Percentiles rank a stretch among this genome's conserved stretches.
Conservation (phyloP, 2,888 invertebrate species). For the Diplolepis rosae region DNA sequence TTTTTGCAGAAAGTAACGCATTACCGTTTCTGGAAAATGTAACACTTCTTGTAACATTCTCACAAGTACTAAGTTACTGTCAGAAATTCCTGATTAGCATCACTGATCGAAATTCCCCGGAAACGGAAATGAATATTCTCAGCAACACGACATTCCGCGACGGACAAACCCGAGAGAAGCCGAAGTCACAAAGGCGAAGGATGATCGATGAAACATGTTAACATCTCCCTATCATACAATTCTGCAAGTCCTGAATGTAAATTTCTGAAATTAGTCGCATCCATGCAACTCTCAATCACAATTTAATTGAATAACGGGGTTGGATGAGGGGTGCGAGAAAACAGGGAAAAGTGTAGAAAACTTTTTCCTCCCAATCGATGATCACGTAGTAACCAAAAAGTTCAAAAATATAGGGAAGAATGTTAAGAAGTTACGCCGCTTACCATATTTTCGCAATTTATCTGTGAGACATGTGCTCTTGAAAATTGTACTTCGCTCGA, state of each 20-base stretch:
- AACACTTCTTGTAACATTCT: too few relatives aligned
- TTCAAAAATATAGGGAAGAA: conserved; percentile 12
- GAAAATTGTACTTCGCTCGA: background rate
- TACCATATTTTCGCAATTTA: conserved; percentile 23
- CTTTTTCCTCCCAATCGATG: background rate
- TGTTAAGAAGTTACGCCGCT: background rate
- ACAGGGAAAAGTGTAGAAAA: background rate
- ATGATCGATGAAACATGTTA: conserved; percentile 28
- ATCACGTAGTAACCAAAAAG: conserved; percentile 3
- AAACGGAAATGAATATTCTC: conserved; percentile 47
- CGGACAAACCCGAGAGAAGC: conserved; percentile 6
- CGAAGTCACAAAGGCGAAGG: conserved; percentile 25
- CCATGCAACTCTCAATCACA: too few relatives aligned
- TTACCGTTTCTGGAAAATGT: too few relatives aligned
- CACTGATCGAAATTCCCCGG: conserved; percentile 36
- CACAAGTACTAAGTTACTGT: too few relatives aligned
- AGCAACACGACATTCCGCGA: conserved; percentile 30
- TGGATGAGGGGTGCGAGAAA: background rate
- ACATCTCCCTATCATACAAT: conserved; percentile 11
- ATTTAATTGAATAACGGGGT: background rate
- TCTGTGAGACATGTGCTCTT: background rate
- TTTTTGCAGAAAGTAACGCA: too few relatives aligned
- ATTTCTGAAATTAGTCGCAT: conserved; percentile 16
- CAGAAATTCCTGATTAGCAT: conserved; percentile 35
- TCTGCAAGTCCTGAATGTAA: conserved; percentile 18